phyloP scores from a whole-genome alignment of 2,888 invertebrate genomes.

The Limenitis camilla region DNA sequence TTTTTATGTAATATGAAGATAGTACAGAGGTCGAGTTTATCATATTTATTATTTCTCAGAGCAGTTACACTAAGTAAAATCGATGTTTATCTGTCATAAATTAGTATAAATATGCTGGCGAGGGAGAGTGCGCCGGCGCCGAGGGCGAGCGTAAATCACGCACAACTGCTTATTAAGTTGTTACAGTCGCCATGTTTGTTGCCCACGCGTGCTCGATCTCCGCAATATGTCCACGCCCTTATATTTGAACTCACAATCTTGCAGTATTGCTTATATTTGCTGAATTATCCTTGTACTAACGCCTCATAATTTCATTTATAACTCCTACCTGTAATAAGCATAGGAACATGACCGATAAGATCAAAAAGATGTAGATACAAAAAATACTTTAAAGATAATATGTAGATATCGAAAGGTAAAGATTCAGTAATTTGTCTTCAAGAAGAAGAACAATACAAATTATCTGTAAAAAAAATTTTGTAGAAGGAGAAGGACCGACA shows the following conservation, averaged over 20 bases:
- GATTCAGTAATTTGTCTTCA: too few species aligned
- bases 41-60: conserved; percentile 31
- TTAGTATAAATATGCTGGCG: conserved; percentile 64
- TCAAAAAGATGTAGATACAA: neutral
- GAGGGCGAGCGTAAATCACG: conserved; percentile 69
- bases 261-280: conserved; percentile 35
- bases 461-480: too few species aligned
- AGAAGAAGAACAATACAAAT: too few species aligned
- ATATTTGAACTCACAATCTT: conserved; percentile 50
- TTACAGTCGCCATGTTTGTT: conserved; percentile 61
- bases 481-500: too few species aligned
- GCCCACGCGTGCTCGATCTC: conserved; percentile 61
- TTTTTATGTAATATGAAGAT: neutral
- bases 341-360: neutral
- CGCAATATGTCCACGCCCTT: conserved; percentile 58
- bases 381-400: neutral
- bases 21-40: conserved; percentile 14
- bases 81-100: conserved; percentile 68
- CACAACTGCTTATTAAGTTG: conserved; percentile 72
- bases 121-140: conserved; percentile 64
- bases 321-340: too few species aligned
- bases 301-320: conserved; percentile 3
- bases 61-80: conserved; percentile 44
- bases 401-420: neutral
- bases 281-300: conserved; percentile 24